Evolutionary conservation across 2,113 vertebrate species (phyloP), one percentile per base, ranked within the genome.

Genomic region (Pterophyllum scalare): DNA sequence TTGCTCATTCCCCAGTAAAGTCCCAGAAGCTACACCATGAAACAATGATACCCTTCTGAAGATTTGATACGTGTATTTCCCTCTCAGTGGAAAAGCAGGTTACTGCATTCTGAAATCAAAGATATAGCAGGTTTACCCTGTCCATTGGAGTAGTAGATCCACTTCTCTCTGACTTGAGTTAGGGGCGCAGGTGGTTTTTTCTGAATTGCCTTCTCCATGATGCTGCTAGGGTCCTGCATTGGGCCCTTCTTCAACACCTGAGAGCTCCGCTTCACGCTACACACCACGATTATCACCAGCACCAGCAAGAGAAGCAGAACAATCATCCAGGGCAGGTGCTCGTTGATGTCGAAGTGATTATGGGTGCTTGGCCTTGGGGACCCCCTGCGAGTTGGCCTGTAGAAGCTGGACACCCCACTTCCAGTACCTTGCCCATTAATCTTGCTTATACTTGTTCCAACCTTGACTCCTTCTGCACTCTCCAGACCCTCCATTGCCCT

Each of bases 301-400:
- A 97, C 97, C 88, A 99, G 94, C 88, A 99, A 94, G 38, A 99
- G 94, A 89, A 99, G 96, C 59, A 99, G 96, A 49, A 99, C 98
- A 0, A 99, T 98, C 98, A 99, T 99, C 98, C 98, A 99, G 0
- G 98, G 98, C 75, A 99, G 94, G 89, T 99, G 98, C 90, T 99
- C 98, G 0, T 99, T 99, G 93, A 99, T 99, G 93, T 99, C 98
- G 2, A 99, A 99, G 92, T 97, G 96, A 93, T 96, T 96, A 75
- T 97, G 97, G 78, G 92, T 79, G 3, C 92, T 96, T 5, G 96
- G 98, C 0, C 96, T 94, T 1, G 96, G 96, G 4, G 95, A 94
- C 17, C 97, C 96, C 88, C 97, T 95, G 46, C 97, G 96, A 64
- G 96, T 95, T 2, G 97, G 95, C 88, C 95, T 96, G 88, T 96